A percentile compares a stretch with the other conserved stretches of the same genome.
Conservation (phyloP, 2,113 vertebrate species). For the Natator depressus region DNA sequence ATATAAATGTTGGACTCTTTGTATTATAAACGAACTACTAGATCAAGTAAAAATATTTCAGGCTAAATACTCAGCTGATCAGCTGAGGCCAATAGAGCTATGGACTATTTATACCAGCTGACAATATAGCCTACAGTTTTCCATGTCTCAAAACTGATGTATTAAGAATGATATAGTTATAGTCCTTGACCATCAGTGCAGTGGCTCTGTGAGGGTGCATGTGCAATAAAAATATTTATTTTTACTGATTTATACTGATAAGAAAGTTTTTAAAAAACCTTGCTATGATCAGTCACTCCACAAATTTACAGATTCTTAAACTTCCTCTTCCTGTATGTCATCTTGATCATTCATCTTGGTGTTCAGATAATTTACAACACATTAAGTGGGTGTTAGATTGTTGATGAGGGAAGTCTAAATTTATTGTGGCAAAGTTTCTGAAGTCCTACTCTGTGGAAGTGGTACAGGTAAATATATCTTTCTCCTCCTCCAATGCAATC, state of each 20-base stretch:
- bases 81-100: background rate
- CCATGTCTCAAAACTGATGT: background rate
- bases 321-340: background rate
- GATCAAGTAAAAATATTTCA: background rate
- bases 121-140: background rate
- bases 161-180: background rate
- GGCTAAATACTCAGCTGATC: background rate
- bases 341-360: background rate
- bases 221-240: background rate
- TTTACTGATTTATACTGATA: background rate
- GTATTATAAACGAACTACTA: background rate
- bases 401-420: background rate
- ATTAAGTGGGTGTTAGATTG: background rate
- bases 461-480: background rate
- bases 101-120: background rate
- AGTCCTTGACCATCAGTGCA: background rate
- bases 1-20: background rate
- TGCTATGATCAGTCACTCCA: background rate
- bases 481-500: background rate
- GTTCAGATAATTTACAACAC: background rate
- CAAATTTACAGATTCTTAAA: background rate
- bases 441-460: background rate
- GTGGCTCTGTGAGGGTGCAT: background rate
- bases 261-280: background rate
- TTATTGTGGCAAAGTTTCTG: background rate